Base-by-base conservation (phyloP, 2,797 vertebrate species). In the Myiotriccus ornatus region DNA sequence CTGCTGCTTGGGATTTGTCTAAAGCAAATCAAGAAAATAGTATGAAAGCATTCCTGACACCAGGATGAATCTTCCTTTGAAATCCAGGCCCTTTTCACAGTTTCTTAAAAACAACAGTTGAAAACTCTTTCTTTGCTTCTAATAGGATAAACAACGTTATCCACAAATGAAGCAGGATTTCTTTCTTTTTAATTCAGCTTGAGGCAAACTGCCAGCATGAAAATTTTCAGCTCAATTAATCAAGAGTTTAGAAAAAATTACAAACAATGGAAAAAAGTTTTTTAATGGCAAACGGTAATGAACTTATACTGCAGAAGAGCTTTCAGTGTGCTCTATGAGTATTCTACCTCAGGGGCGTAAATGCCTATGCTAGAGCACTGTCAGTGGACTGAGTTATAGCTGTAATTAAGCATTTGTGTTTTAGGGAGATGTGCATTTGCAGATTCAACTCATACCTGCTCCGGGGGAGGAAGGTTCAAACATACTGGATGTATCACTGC, bases 391-490 rank as follows among this genome's bases (percentile, higher is more conserved):
- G 39, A 9, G 41, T 1, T 77, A 37, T 7, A 89, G 53, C 28
- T 84, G 37, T 30, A 65, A 75, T n/a, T 15, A 67, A 30, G 55
- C 56, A 63, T 12, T 62, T 67, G 18, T 86, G 52, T 27, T 49
- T n/a, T 23, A 62, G 60, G n/a, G 4, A 85, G 22, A 57, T 41
- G 80, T 13, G 1, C 2, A 41, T n/a, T 35, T 64, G 43, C 5
- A 64, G 44, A 35, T 62, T 13, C 17, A 49, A 16, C 37, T 44
- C 96, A 91, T 97, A 99, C 99, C 99, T 92, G 99, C 98, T 67
- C 99, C 98, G 0, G 99, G 99, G 37, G 99, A 99, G 1, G 99
- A 99, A 9, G 99, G 99, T 94, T 99, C 99, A 43, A 99, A 99
- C 78, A 99, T 95, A 3, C 99, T 99, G 92, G 99, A 99, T 0